Evolutionary conservation across 2,888 invertebrate genomes (phyloP).

Genomic region (Platycnemis pennipes): DNA sequence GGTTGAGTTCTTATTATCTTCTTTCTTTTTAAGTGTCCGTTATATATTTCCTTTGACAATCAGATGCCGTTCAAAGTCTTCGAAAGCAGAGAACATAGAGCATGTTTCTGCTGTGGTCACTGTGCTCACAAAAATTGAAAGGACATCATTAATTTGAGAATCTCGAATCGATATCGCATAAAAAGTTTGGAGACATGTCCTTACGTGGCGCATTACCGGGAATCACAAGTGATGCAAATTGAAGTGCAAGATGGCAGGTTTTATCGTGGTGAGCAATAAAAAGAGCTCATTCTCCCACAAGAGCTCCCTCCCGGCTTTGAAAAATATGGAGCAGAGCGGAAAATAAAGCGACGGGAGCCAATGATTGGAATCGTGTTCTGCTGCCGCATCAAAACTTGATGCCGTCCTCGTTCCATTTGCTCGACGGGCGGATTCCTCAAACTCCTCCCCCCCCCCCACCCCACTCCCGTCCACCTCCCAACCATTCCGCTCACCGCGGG

Average conservation of each 20-base stretch:
- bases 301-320: not conserved
- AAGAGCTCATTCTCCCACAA: not conserved
- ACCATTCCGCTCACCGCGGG: not conserved
- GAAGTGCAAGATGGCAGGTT: not conserved
- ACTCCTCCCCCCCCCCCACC: not conserved
- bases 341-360: not conserved
- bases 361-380: not conserved
- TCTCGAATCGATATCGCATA: not conserved
- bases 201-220: not conserved
- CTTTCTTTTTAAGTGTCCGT: too few species aligned
- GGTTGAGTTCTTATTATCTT: too few species aligned
- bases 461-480: not conserved
- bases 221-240: conserved; percentile 3
- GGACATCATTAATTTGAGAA: not conserved
- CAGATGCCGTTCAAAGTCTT: too few species aligned
- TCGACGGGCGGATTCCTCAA: not conserved
- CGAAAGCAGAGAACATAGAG: too few species aligned
- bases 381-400: not conserved
- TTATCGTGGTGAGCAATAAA: not conserved
- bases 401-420: not conserved
- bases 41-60: too few species aligned
- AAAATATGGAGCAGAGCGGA: not conserved
- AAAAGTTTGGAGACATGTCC: not conserved
- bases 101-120: too few species aligned
- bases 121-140: not conserved